A percentile compares a stretch with the other conserved stretches of the same genome.
Conservation (phyloP, 2,113 vertebrate genomes). For the Anthoscopus minutus region DNA sequence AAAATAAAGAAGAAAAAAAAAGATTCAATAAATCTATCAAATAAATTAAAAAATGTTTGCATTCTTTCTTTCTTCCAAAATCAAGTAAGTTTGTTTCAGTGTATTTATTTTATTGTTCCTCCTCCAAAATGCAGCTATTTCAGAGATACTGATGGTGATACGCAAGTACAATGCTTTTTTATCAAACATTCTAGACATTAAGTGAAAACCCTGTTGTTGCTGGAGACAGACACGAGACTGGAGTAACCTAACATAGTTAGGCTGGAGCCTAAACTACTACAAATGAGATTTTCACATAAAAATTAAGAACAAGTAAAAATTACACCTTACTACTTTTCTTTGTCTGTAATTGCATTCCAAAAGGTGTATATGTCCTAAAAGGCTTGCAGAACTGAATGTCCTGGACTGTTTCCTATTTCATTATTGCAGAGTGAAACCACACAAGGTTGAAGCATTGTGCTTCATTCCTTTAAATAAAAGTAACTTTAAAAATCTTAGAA, state of each 20-base stretch:
- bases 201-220: background rate
- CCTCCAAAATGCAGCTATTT: background rate
- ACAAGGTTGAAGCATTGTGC: background rate
- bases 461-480: background rate
- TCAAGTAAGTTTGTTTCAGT: background rate
- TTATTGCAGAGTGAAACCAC: background rate
- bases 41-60: background rate
- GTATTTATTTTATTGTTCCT: background rate
- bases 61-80: background rate
- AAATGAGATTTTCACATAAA: background rate
- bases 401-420: background rate
- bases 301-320: background rate
- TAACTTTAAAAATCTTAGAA: background rate
- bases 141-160: background rate
- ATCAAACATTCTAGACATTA: background rate
- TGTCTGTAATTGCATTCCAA: background rate
- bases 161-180: background rate
- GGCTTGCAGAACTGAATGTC: background rate
- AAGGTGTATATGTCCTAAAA: background rate
- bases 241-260: no score
- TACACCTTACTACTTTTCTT: background rate
- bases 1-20: background rate
- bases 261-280: background rate
- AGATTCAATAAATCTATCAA: background rate
- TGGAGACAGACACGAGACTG: background rate